Evolutionary conservation across 2,888 invertebrate species (phyloP).

Genomic region (Mythimna impura): DNA sequence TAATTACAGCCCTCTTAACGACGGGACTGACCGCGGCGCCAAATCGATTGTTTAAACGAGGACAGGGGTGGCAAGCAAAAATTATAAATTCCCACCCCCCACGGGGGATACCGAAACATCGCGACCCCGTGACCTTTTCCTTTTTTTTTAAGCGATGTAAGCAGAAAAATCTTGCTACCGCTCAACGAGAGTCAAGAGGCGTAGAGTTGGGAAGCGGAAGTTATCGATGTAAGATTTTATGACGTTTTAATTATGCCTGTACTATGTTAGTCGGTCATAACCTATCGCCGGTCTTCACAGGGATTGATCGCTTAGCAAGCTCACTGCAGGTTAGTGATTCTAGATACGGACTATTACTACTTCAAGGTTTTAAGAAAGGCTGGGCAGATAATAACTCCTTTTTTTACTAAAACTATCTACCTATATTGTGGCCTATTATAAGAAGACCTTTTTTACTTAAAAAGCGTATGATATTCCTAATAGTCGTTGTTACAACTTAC

Average conservation of each 20-base stretch:
- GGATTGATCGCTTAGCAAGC: background rate
- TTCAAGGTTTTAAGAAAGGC: background rate
- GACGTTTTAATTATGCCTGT: too few species aligned
- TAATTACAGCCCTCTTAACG: constrained; percentile 20
- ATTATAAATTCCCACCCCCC: constrained; percentile 62
- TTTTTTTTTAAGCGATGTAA: constrained; percentile 79
- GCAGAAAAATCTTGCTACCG: constrained; percentile 79
- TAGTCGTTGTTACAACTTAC: too few species aligned
- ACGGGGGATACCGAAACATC: constrained; percentile 70
- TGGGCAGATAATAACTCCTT: background rate
- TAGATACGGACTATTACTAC: background rate
- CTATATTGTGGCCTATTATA: too few species aligned
- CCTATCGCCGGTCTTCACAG: too few species aligned
- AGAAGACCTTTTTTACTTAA: too few species aligned
- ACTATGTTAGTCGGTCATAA: too few species aligned
- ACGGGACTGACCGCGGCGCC: constrained; percentile 32
- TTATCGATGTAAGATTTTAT: constrained; percentile 58
- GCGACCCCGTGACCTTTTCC: constrained; percentile 82
- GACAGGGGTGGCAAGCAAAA: constrained; percentile 56
- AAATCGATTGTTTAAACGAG: constrained; percentile 52
- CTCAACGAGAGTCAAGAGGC: constrained; percentile 72
- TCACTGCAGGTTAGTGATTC: background rate
- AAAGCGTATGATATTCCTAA: too few species aligned
- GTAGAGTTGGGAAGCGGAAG: constrained; percentile 52
- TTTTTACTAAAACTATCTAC: background rate